Evolutionary conservation across 2,888 invertebrate genomes (phyloP), one percentile per base, ranked within the genome.

Genomic region (Philhelius pedissequus): DNA sequence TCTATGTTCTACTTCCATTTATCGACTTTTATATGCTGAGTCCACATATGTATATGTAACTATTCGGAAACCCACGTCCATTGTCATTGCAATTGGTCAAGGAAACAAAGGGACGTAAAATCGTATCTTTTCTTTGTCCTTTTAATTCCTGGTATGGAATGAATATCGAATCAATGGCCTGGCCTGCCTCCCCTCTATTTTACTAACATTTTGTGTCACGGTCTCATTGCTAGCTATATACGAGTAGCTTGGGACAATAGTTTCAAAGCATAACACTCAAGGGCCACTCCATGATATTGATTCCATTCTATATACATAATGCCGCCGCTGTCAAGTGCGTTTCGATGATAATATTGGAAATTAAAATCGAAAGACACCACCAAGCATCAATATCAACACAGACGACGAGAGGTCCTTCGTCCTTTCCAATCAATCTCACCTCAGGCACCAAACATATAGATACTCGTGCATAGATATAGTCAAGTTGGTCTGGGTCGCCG

Each of bases 271-370:
- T 38, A 77, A 69, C 74, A 78, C 69, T 83, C 74, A 78, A 75
- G 74, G 78, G 74, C 64, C 78, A 74, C 74, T 83, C 64, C n/a
- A 69, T 66, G 70, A 64, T 83, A 83, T 83, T 83, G 83, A 75
- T 70, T 83, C 64, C 43, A 15, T 62, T 54, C 56, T 38, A 56
- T 27, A 56, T n/a, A n/a, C n/a, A n/a, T n/a, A n/a, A n/a, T 25
- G 22, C n/a, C 25, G 22, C 13, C 7, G 20, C 20, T 45, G 32
- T 75, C 83, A 83, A 83, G 83, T 83, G 83, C 83, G 74, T 83
- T 74, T 64, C 83, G 64, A 78, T 69, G 83, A 83, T 83, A 78
- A 79, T 78, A 78, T 78, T 83, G 74, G 69, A 83, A 83, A 83
- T 75, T 83, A 75, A 77, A 78, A 54, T 78, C 79, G 83, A 73